Evolutionary conservation across 2,888 invertebrate genomes (phyloP).

Genomic region (Hybos culiciformis): DNA sequence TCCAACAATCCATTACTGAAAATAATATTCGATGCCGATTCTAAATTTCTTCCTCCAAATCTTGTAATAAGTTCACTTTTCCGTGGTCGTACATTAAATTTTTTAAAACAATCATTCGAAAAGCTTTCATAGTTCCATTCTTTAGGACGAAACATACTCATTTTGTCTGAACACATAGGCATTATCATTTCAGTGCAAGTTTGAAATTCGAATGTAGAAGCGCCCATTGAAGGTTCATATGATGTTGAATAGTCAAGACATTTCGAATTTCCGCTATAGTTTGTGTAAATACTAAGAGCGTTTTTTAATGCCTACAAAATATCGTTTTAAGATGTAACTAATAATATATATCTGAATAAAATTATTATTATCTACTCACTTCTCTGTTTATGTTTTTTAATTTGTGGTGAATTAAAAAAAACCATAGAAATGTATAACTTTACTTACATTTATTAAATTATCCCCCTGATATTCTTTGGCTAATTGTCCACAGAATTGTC

Average conservation of each 20-base stretch:
- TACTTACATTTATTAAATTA: slow-evolving; percentile 14
- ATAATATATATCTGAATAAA: background rate
- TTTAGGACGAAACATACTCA: slow-evolving; percentile 70
- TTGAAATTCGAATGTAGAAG: slow-evolving; percentile 70
- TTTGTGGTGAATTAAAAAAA: no score
- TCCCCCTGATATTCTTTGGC: slow-evolving; percentile 16
- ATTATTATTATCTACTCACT: no score
- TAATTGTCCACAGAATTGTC: slow-evolving; percentile 44
- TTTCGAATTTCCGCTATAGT: slow-evolving; percentile 57
- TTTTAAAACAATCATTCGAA: slow-evolving; percentile 52
- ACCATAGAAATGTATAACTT: slow-evolving; percentile 4
- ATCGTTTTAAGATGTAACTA: background rate
- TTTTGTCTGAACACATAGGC: slow-evolving; percentile 72
- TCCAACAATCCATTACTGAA: slow-evolving; percentile 77
- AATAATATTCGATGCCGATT: slow-evolving; percentile 53
- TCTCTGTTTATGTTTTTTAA: no score
- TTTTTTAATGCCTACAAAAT: slow-evolving; percentile 44
- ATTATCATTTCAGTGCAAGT: slow-evolving; percentile 94
- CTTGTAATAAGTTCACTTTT: slow-evolving; percentile 51
- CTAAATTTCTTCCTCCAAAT: slow-evolving; percentile 69
- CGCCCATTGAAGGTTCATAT: slow-evolving; percentile 44
- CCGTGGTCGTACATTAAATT: slow-evolving; percentile 54
- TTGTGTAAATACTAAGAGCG: slow-evolving; percentile 63
- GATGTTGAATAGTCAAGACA: slow-evolving; percentile 55
- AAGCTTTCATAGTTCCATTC: slow-evolving; percentile 59